phyloP scores from a whole-genome alignment of 2,888 invertebrate species.

The Amphipoea oculea region DNA sequence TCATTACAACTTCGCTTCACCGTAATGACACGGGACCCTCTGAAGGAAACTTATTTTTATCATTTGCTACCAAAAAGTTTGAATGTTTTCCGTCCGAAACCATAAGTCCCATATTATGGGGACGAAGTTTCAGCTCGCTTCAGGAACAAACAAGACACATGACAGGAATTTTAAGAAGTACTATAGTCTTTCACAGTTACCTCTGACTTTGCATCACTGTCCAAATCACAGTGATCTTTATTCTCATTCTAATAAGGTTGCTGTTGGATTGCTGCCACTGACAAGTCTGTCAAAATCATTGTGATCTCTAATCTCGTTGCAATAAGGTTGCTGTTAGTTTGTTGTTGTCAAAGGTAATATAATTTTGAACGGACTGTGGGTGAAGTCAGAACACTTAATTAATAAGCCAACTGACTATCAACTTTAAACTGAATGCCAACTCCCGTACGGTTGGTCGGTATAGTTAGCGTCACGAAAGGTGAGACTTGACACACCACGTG shows the following conservation, averaged over 20 bases:
- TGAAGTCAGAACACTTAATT: not conserved
- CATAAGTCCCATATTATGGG: conserved; percentile 63
- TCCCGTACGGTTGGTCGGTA: too few species aligned
- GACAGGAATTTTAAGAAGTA: conserved; percentile 18
- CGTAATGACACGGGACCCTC: conserved; percentile 54
- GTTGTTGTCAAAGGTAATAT: too few species aligned
- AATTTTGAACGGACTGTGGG: too few species aligned
- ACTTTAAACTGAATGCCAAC: not conserved
- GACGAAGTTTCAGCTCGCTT: conserved; percentile 48
- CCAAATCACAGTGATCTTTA: not conserved
- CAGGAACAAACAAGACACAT: conserved; percentile 46
- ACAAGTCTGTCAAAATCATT: too few species aligned
- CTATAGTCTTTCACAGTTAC: not conserved
- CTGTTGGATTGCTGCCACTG: not conserved
- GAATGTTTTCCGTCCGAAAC: conserved; percentile 53
- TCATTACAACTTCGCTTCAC: conserved; percentile 59
- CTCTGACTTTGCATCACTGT: not conserved
- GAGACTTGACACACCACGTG: too few species aligned
- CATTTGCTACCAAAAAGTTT: conserved; percentile 61
- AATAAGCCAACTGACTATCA: too few species aligned
- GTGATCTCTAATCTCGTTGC: too few species aligned
- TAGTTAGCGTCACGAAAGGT: too few species aligned
- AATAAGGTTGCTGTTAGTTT: too few species aligned
- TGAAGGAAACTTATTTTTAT: conserved; percentile 54
- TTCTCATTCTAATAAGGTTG: not conserved